These are phyloP conservation scores for Drosophila mauritiana DNA, from an alignment of 1,140 invertebrate genomes.

Conservation along the genomic window DNA sequence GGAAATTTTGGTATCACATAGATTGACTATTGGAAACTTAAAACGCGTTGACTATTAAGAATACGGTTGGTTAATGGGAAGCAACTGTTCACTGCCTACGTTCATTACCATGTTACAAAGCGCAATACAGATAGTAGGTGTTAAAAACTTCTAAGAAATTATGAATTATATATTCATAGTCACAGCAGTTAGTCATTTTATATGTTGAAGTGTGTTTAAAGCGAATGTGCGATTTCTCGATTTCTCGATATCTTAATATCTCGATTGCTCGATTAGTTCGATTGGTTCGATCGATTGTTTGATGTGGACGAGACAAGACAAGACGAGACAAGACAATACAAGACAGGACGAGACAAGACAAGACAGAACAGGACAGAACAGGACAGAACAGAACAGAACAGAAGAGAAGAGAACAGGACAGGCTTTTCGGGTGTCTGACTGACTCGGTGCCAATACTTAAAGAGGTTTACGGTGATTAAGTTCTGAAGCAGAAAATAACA, in stretches of 20 bases:
- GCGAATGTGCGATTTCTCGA: background rate
- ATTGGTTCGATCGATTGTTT: background rate
- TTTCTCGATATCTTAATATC: too few species aligned
- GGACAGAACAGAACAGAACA: background rate
- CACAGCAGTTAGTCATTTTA: constrained; percentile 1
- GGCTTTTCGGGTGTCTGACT: constrained; percentile 7
- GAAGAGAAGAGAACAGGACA: background rate
- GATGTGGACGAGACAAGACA: background rate
- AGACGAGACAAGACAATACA: background rate
- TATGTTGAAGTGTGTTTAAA: constrained; percentile 8
- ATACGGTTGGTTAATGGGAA: constrained; percentile 12
- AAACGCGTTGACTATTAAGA: constrained; percentile 13
- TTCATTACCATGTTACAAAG: constrained; percentile 10
- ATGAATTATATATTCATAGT: constrained; percentile 1
- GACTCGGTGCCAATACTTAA: constrained; percentile 7
- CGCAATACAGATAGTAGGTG: constrained; percentile 10
- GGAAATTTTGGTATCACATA: constrained; percentile 20
- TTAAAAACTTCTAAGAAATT: constrained; percentile 7
- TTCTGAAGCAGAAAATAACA: constrained; percentile 57
- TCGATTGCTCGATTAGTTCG: too few species aligned
- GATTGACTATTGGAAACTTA: constrained; percentile 4
- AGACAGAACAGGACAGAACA: background rate
- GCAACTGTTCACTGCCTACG: constrained; percentile 30
- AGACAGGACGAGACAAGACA: background rate
- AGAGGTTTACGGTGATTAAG: constrained; percentile 12